Evolutionary conservation across 2,113 vertebrate species (phyloP).

Genomic region (Poicephalus meyeri): DNA sequence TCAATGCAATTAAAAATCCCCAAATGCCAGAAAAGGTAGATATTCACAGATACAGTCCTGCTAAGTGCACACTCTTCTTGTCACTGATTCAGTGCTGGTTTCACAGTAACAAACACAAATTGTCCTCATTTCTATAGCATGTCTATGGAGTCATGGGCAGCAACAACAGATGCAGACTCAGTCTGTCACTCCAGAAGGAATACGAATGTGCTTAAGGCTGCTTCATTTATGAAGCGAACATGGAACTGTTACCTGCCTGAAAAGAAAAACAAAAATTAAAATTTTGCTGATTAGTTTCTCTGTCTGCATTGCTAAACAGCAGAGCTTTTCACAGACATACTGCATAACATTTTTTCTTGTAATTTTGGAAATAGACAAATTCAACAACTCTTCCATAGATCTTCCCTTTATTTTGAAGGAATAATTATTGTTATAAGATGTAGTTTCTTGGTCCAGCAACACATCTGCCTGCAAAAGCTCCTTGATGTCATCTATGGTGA

Average conservation of each 20-base stretch:
- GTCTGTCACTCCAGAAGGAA: slow-evolving; percentile 84
- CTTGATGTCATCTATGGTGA: background rate
- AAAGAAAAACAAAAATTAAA: background rate
- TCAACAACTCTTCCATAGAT: background rate
- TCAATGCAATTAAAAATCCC: slow-evolving; percentile 51
- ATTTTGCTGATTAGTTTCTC: background rate
- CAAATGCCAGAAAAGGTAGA: slow-evolving; percentile 55
- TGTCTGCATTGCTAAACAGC: background rate
- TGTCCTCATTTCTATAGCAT: slow-evolving; percentile 70
- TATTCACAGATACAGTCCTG: slow-evolving; percentile 62
- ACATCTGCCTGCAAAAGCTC: background rate
- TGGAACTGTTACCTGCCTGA: slow-evolving; percentile 81
- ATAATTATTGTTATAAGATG: background rate
- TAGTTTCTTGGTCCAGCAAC: background rate
- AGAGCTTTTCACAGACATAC: background rate
- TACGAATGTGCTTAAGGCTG: slow-evolving; percentile 79
- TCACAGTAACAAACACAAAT: slow-evolving; percentile 73
- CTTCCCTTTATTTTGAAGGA: background rate
- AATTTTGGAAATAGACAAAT: background rate
- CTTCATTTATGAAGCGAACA: slow-evolving; percentile 85
- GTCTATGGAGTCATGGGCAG: slow-evolving; percentile 75
- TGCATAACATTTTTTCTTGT: background rate
- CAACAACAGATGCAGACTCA: slow-evolving; percentile 78
- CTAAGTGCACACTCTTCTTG: slow-evolving; percentile 69
- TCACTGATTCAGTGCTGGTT: slow-evolving; percentile 70